These are phyloP conservation scores for Charaxes varanes DNA, from an alignment of 1,140 invertebrate species.

Conservation along the genomic window DNA sequence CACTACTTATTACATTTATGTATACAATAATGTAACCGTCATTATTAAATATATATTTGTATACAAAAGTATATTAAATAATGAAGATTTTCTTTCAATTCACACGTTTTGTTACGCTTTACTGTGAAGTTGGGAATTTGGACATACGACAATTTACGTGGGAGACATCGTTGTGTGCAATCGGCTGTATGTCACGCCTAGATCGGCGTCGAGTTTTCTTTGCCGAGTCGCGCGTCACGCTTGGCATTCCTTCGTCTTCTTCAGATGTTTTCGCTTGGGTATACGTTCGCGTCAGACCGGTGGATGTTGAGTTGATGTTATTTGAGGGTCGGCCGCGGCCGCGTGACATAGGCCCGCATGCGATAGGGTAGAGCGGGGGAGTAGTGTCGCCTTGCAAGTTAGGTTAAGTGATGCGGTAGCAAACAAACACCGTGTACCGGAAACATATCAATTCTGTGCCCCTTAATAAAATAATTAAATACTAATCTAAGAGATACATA, in stretches of 20 bases:
- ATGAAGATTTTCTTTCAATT: too few relatives aligned
- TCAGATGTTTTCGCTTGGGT: constrained; percentile 38
- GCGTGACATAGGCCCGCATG: constrained; percentile 71
- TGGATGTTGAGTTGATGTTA: constrained; percentile 23
- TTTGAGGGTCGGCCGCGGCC: constrained; percentile 36
- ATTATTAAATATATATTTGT: too few relatives aligned
- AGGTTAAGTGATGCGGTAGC: constrained; percentile 72
- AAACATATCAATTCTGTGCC: constrained; percentile 77
- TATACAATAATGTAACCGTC: too few relatives aligned
- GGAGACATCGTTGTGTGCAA: too few relatives aligned
- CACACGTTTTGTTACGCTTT: too few relatives aligned
- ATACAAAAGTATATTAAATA: too few relatives aligned
- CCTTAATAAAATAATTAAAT: constrained; percentile 73
- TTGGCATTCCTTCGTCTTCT: constrained; percentile 29
- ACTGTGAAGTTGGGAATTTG: too few relatives aligned
- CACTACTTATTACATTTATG: too few relatives aligned
- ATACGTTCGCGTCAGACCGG: constrained; percentile 9
- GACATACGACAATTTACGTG: too few relatives aligned
- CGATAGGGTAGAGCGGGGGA: constrained; percentile 71
- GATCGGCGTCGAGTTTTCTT: constrained; percentile 38
- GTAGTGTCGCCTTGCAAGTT: constrained; percentile 73
- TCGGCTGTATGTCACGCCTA: constrained; percentile 68
- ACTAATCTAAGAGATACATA: constrained; percentile 72
- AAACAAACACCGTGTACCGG: constrained; percentile 75
- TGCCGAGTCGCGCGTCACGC: constrained; percentile 34